Evolutionary conservation across 2,888 invertebrate genomes (phyloP), one percentile per base, ranked within the genome.

Genomic region (Petrolisthes manimaculis): DNA sequence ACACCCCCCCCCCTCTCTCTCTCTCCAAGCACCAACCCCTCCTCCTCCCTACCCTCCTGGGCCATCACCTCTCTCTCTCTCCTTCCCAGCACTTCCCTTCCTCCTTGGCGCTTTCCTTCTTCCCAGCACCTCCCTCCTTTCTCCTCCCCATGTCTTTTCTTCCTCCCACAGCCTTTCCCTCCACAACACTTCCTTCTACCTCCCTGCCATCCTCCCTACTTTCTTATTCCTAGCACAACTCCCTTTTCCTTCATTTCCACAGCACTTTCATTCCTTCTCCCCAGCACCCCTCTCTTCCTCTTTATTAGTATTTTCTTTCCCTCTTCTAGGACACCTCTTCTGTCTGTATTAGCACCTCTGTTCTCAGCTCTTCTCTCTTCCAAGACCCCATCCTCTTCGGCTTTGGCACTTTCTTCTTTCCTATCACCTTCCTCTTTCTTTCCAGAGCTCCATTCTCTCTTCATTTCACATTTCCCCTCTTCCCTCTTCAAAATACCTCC

Each of bases 41-140:
- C 14, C 14, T 71, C 12, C 83, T 54, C 80, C 55, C 80, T 54
- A 53, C 54, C 54, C 80, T 80, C 80, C 55, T 55, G 53, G 56
- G n/a, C 81, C n/a, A 18, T 71, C 53, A 69, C 71, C 81, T 67
- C 67, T 67, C 81, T 82, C 81, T 67, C 67, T 67, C 83, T 69
- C 83, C 56, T 56, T 54, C 83, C 37, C 61, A 24, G 37, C 24
- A 18, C 54, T 51, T 54, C 78, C 37, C 37, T 37, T 14, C 18
- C 61, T 14, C 9, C 9, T 14, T 14, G 1, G 12, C 61, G 18
- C 9, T 61, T 61, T 61, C 61, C 18, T 61, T 18, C 61, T 18
- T 61, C 61, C 61, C 61, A 61, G 18, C 18, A 6, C 71, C 6
- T 71, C 71, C 21, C 6, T n/a, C 71, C n/a, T 21, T 71, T 21